phyloP scores from a whole-genome alignment of 2,888 invertebrate genomes.

The Yponomeuta evonymella region DNA sequence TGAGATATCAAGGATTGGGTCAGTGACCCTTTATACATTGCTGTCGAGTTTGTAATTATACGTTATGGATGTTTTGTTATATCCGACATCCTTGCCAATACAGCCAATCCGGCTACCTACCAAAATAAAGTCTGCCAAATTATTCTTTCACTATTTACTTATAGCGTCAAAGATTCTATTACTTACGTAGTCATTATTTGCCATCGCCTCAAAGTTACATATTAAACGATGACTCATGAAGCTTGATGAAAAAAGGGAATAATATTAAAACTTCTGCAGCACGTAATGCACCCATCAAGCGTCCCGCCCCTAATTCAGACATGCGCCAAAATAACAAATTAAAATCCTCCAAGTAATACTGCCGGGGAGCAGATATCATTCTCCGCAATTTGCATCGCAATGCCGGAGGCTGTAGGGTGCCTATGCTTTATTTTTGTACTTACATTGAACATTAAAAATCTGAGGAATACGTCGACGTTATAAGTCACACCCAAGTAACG shows the following conservation, averaged over 20 bases:
- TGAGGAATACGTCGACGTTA: too few species aligned
- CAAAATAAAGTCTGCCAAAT: too few species aligned
- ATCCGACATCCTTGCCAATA: too few species aligned
- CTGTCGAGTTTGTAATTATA: too few species aligned
- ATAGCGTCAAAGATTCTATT: too few species aligned
- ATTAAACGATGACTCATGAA: not conserved
- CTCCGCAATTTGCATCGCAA: conserved; percentile 51
- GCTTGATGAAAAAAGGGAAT: not conserved
- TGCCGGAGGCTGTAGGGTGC: conserved; percentile 29
- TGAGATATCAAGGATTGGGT: too few species aligned
- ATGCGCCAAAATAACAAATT: conserved; percentile 54
- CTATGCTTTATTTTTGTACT: not conserved
- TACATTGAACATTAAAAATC: not conserved
- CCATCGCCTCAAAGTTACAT: not conserved
- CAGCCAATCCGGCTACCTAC: too few species aligned
- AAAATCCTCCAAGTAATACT: conserved; percentile 51
- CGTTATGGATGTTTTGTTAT: too few species aligned
- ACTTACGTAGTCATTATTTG: too few species aligned
- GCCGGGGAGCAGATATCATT: conserved; percentile 44
- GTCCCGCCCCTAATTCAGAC: conserved; percentile 34
- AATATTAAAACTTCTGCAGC: not conserved
- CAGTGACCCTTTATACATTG: too few species aligned
- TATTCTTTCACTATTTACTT: too few species aligned
- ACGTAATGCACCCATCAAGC: conserved; percentile 12
- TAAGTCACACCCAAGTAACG: too few species aligned